These are phyloP conservation scores for Narcine bancroftii DNA, from an alignment of 2,113 vertebrate genomes.

Conservation along the genomic window DNA sequence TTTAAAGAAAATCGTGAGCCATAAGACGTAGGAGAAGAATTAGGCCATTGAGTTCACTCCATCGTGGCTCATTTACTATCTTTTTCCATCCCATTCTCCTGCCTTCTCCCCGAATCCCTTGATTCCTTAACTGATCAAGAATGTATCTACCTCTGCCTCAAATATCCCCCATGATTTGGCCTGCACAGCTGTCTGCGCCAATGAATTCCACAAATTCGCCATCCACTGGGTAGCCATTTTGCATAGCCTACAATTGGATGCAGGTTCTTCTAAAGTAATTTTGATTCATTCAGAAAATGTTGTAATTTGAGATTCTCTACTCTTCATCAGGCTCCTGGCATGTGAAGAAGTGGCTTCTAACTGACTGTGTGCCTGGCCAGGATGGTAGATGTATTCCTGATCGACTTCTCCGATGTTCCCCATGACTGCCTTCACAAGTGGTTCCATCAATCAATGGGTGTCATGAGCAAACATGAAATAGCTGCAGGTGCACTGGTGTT, in stretches of 20 bases:
- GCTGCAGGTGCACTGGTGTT: slow-evolving; percentile 37
- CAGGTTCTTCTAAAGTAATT: not conserved
- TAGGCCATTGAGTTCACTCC: too few relatives aligned
- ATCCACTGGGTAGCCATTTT: too few relatives aligned
- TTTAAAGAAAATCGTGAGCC: not conserved
- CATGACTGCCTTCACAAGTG: slow-evolving; percentile 40
- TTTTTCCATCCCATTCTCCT: too few relatives aligned
- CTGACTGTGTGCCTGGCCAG: not conserved
- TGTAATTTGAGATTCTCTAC: not conserved
- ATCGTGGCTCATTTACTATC: too few relatives aligned
- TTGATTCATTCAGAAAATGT: not conserved
- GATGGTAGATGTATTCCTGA: slow-evolving; percentile 42
- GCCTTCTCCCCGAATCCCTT: too few relatives aligned
- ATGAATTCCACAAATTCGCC: too few relatives aligned
- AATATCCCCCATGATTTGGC: too few relatives aligned
- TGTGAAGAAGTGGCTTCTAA: not conserved
- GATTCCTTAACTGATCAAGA: too few relatives aligned
- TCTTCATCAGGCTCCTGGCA: not conserved
- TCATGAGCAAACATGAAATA: not conserved
- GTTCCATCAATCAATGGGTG: not conserved
- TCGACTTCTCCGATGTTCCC: slow-evolving; percentile 43
- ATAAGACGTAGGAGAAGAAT: too few relatives aligned
- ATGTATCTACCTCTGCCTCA: too few relatives aligned
- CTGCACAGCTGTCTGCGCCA: too few relatives aligned
- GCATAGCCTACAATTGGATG: too few relatives aligned